Conservation (phyloP, 2,797 vertebrate species). For the Sparidentex hasta region DNA sequence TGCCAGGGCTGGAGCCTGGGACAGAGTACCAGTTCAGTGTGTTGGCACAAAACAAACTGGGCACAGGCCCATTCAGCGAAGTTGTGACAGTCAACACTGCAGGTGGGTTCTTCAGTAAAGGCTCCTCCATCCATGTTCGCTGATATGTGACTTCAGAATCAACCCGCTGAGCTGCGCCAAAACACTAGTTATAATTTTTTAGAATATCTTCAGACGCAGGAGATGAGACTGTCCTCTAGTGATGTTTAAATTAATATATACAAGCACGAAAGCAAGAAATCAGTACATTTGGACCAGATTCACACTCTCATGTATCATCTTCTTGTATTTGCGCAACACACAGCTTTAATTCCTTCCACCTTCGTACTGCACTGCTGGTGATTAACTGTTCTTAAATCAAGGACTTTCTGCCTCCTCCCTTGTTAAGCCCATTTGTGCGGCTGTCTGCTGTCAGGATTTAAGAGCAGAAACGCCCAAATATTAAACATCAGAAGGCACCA, state of each 20-base stretch:
- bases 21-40: constrained; percentile 99
- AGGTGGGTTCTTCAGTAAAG: constrained; percentile 85
- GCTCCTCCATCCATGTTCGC: constrained; percentile 23
- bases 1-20: constrained; percentile 95
- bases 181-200: constrained; percentile 32
- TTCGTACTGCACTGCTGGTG: background rate
- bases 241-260: constrained; percentile 22
- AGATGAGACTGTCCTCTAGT: constrained; percentile 63
- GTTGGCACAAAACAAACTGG: constrained; percentile 99
- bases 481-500: background rate
- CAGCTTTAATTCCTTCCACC: background rate
- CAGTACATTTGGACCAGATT: background rate
- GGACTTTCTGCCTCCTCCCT: background rate
- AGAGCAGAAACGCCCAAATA: background rate
- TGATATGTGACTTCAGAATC: constrained; percentile 35
- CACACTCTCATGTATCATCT: background rate
- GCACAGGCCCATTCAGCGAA: constrained; percentile 99
- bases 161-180: constrained; percentile 16
- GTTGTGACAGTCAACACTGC: constrained; percentile 99
- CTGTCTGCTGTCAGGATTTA: background rate
- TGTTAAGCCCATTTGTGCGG: background rate
- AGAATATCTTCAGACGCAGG: constrained; percentile 3
- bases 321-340: background rate
- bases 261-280: background rate
- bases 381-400: constrained; percentile 10